phyloP scores from a whole-genome alignment of 2,113 vertebrate genomes.

The Crotalus helleri region DNA sequence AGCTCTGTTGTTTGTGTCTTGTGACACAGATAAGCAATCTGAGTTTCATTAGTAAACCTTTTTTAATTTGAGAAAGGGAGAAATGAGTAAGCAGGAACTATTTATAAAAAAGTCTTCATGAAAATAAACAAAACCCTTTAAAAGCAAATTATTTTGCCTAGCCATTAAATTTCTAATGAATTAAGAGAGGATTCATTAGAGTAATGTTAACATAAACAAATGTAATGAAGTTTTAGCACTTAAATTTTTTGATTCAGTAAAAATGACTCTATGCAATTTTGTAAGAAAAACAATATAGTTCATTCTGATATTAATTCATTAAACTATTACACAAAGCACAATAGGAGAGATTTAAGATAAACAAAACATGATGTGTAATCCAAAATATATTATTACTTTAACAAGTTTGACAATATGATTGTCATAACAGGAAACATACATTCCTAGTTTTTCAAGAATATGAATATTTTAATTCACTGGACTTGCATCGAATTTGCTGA shows the following conservation, averaged over 20 bases:
- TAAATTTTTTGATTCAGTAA: background rate
- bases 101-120: background rate
- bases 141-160: background rate
- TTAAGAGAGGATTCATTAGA: background rate
- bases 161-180: background rate
- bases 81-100: background rate
- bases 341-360: background rate
- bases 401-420: background rate
- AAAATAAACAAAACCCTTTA: background rate
- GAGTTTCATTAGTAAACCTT: background rate
- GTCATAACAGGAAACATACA: background rate
- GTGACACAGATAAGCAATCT: background rate
- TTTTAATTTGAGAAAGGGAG: background rate
- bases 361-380: background rate
- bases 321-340: background rate
- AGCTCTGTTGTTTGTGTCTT: background rate
- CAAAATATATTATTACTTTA: background rate
- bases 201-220: background rate
- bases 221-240: background rate
- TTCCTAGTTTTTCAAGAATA: background rate
- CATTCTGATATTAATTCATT: background rate
- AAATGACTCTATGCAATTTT: background rate
- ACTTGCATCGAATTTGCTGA: background rate
- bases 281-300: background rate
- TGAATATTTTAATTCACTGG: background rate